Base-by-base conservation (phyloP, 2,797 vertebrate species). In the Argya squamiceps region DNA sequence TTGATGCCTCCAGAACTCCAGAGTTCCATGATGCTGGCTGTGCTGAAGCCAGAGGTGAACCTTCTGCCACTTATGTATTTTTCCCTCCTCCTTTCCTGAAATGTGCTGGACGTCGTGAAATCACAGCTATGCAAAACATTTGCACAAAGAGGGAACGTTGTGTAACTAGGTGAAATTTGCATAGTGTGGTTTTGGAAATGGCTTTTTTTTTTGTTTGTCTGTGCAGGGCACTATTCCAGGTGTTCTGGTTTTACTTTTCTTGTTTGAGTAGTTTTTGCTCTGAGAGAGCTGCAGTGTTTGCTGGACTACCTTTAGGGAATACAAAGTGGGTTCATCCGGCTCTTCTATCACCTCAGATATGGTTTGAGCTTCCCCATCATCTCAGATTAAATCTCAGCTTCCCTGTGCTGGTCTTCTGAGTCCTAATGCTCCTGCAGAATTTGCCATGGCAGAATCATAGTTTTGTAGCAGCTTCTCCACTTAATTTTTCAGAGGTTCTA, bases 1-100 rank as follows among this genome's bases (percentile, higher is more conserved):
- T 94, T 97, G 91, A 60, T 56, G 63, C 71, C 73, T 95, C 84
- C 67, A 18, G 60, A 93, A 69, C 77, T 95, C 84, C 67, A 17
- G 60, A 93, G 67, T 93, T 97, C 82, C 41, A 8, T 11, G 44
- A n/a, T 3, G 9, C 5, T 86, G 71, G 41, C 67, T 4, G 4
- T 83, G 69, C 77, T 76, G 60, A 82, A 93, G n/a, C 53, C 63
- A 55, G 60, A 71, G 73, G 68, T 2, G 17, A 56, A 53, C 60
- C 49, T 80, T 60, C 49, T 23, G 18, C 70, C 43, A 43, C 50
- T 20, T 21, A 4, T 0, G 0, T 6, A 1, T 69, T 94, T 82
- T 64, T 80, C 53, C 36, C 24, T 87, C 32, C 37, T 44, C 59
- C 67, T 69, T 76, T 64, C 74, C 91, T 53, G 55, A 95, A 70